Evolutionary conservation across 2,113 vertebrate species (phyloP), one percentile per base, ranked within the genome.

Genomic region (Phoenicopterus ruber): DNA sequence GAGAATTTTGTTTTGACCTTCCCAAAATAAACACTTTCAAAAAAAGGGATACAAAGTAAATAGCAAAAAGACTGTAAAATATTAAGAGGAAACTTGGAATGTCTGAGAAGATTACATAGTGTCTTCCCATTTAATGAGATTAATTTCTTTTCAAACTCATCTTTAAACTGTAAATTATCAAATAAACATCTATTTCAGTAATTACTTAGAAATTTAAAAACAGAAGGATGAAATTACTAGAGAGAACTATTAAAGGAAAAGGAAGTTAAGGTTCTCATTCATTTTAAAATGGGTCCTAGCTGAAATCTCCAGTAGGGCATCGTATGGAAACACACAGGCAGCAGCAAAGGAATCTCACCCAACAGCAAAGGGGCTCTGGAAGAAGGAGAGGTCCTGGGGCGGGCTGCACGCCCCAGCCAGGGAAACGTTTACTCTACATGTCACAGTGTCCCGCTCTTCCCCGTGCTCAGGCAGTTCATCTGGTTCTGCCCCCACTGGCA

Each of bases 1-100:
- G 94, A 94, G 90, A 94, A 93, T 96, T 96, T 95, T 94, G 94
- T 95, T 97, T 97, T 95, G 94, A 95, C 88, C 93, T 91, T 78
- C 95, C 93, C 94, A 96, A 96, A 94, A 96, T 77, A 97, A 97
- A 97, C 87, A 94, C 80, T 95, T 95, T 82, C 31, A 90, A 88
- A 91, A 94, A 95, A 96, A 96, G 91, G 92, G 88, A 95, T 96
- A 96, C 95, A 97, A 97, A 96, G 84, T 91, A 97, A 97, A 97
- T 96, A 97, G 70, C 49, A 92, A 89, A 86, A 97, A 89, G 84
- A 81, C 78, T 80, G n/a, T 79, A 86, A 94, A 97, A 96, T 96
- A 95, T 86, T 77, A 74, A 88, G 78, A 93, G 74, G 49, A 95
- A 97, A 91, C 54, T 82, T 94, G 82, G 87, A 95, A 92, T 81